Evolutionary conservation across 2,113 vertebrate species (phyloP), one percentile per base, ranked within the genome.

Genomic region (Axis porcinus): DNA sequence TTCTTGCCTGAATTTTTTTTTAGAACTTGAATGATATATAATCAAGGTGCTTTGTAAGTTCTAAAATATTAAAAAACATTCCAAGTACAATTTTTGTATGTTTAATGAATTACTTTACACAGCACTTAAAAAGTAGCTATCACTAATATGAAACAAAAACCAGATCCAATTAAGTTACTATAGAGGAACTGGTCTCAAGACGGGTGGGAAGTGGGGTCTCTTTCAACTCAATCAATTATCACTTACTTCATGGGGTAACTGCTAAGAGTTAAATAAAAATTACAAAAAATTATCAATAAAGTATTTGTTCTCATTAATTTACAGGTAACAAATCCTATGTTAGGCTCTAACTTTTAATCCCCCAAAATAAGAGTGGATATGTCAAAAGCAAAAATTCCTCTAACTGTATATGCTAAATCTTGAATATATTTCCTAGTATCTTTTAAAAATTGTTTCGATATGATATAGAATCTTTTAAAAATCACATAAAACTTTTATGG

Each of bases 21-120:
- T 67, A 96, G 43, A 82, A 97, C 25, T 17, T 78, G 76, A 97
- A 84, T 64, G 86, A 95, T 89, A 97, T 33, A 96, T n/a, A 96
- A 79, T 76, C 70, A 92, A 94, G 60, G 45, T 57, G 58, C 54
- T 97, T 21, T 95, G 10, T 85, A 95, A 94, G 23, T 28, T 85
- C 79, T 88, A 43, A 87, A 84, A 40, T 94, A 96, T 67, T 94
- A 97, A 98, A 87, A 95, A 96, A 94, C 50, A 93, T 28, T 82
- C 25, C 33, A 91, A 78, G 47, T 85, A 78, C 14, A 84, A 90
- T n/a, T 45, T 96, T 81, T 60, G 74, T 94, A 52, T 79, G 54
- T 52, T 91, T 96, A 74, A 89, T 86, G 28, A 91, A 83, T 89
- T 90, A 86, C 28, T 89, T 45, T 89, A 91, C 86, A 83, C 47